Percentiles rank a stretch among this genome's conserved stretches.
These are phyloP conservation scores for Cydia amplana DNA, from an alignment of 1,140 invertebrate species.

Conservation along the genomic window DNA sequence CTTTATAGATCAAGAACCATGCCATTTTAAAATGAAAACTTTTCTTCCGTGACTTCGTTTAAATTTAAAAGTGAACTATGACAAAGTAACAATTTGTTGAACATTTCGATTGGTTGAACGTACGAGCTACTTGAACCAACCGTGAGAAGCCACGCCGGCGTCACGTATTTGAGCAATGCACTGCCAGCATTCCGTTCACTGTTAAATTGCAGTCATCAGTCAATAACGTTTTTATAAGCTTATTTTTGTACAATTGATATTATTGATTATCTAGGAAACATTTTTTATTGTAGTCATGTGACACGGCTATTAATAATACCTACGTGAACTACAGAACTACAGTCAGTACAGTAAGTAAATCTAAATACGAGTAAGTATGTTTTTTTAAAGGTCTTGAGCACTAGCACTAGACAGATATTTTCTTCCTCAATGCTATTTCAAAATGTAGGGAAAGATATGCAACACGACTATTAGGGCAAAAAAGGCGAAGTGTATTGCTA, in stretches of 20 bases:
- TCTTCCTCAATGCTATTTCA: too few relatives aligned
- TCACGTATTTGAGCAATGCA: slow-evolving; percentile 21
- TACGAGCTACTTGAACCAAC: slow-evolving; percentile 33
- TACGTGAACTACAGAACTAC: too few relatives aligned
- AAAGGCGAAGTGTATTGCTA: too few relatives aligned
- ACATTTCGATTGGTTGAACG: slow-evolving; percentile 38
- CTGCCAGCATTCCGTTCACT: neutral
- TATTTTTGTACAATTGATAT: neutral
- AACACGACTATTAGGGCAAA: neutral
- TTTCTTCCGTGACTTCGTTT: neutral
- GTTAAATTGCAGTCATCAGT: slow-evolving; percentile 18
- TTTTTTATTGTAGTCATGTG: neutral
- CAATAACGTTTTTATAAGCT: slow-evolving; percentile 5
- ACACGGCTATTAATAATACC: neutral
- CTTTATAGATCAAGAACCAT: neutral
- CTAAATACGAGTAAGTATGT: too few relatives aligned
- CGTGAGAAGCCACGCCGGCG: slow-evolving; percentile 42
- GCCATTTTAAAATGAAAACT: neutral
- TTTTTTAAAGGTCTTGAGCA: too few relatives aligned
- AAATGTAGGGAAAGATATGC: too few relatives aligned
- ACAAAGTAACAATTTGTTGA: neutral
- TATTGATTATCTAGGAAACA: neutral
- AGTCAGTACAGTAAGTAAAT: neutral
- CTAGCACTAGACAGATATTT: too few relatives aligned
- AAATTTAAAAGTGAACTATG: slow-evolving; percentile 8